Conservation (phyloP, 53 echinoderm and acorn worm species). For the Luidia sarsii region DNA sequence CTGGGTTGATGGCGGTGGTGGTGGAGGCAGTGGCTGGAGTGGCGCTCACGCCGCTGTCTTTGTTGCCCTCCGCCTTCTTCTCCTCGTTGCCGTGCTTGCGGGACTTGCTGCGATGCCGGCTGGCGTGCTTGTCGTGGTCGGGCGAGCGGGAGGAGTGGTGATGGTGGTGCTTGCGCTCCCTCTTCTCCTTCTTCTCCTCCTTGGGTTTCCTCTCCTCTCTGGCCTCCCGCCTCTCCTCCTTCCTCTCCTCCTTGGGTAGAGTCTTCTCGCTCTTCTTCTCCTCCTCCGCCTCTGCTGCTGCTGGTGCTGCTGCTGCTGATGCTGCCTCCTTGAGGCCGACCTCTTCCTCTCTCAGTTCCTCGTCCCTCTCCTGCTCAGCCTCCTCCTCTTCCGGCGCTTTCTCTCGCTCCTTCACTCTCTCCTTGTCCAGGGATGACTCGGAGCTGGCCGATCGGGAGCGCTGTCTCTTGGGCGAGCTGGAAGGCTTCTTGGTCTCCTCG, state of each 20-base stretch:
- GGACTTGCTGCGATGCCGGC: constrained; percentile 51
- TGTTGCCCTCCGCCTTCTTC: constrained; percentile 50
- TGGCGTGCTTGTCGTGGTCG: constrained; percentile 50
- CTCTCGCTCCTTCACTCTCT: constrained; percentile 40
- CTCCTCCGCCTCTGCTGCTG: constrained; percentile 14
- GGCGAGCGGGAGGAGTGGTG: constrained; percentile 56
- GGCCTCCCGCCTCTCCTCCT: constrained; percentile 54
- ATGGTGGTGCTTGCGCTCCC: constrained; percentile 56
- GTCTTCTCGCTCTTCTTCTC: constrained; percentile 55
- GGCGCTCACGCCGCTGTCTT: no score
- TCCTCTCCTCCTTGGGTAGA: constrained; percentile 53
- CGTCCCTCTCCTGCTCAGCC: constrained; percentile 43
- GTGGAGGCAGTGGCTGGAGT: no score
- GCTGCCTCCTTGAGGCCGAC: no score
- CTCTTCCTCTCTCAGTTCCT: not conserved
- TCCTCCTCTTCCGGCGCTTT: constrained; percentile 34
- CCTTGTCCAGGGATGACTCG: constrained; percentile 68
- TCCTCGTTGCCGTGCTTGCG: constrained; percentile 56
- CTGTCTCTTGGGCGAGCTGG: constrained; percentile 63
- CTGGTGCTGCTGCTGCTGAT: no score
- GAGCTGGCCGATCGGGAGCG: constrained; percentile 74
- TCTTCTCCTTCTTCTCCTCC: constrained; percentile 49
- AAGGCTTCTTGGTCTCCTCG: constrained; percentile 59
- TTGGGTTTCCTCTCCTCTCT: constrained; percentile 56
- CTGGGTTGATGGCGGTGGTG: not conserved